Conservation (phyloP, 2,797 vertebrate species). For the Eulemur albifrons region DNA sequence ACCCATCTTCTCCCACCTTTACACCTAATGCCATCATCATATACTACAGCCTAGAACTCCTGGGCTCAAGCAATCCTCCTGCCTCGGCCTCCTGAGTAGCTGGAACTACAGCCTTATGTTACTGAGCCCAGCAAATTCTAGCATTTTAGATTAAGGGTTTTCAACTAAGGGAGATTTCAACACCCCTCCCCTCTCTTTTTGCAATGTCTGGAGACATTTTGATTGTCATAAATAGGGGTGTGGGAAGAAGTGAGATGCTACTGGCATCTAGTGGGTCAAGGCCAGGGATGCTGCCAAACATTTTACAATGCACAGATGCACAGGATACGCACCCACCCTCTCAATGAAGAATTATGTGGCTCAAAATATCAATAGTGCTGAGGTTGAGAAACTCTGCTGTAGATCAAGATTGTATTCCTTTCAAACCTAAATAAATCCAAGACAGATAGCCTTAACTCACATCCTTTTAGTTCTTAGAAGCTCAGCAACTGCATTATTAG, state of each 20-base stretch:
- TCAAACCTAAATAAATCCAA: conserved; percentile 24
- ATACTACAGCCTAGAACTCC: not conserved
- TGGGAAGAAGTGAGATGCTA: not conserved
- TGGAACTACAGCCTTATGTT: not conserved
- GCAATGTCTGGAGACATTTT: not conserved
- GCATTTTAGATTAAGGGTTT: not conserved
- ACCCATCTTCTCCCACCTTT: not conserved
- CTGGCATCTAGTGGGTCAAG: not conserved
- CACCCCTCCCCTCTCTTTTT: not conserved
- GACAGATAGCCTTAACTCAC: not conserved
- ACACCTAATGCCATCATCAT: not conserved
- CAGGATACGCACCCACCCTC: not conserved
- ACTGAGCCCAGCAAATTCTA: not conserved
- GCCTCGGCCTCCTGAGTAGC: not conserved
- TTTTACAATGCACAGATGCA: not conserved
- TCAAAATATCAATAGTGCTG: not conserved
- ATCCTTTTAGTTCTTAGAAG: not conserved
- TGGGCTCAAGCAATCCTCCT: not conserved
- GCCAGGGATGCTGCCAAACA: not conserved
- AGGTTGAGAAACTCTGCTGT: not conserved
- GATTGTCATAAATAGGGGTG: not conserved
- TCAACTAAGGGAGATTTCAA: not conserved
- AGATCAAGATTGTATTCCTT: not conserved
- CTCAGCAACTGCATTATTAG: not conserved
- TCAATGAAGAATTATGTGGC: not conserved